A percentile compares a stretch with the other conserved stretches of the same genome.
Conservation (phyloP, 1,140 invertebrate species). For the Bemisia tabaci region DNA sequence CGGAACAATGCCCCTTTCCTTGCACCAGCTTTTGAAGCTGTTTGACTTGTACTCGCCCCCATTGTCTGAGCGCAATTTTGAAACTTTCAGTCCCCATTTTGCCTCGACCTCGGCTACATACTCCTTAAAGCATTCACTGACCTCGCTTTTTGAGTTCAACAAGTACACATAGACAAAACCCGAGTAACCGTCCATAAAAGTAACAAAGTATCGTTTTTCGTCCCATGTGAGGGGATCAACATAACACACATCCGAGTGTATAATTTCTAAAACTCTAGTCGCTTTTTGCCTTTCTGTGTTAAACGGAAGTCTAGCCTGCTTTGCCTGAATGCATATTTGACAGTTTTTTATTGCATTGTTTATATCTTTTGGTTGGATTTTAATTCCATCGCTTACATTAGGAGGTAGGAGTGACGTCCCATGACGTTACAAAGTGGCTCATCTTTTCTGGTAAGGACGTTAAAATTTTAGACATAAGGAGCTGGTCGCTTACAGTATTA, state of each 20-base stretch:
- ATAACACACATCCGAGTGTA: slow-evolving; percentile 26
- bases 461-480: too few relatives aligned
- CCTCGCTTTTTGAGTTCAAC: slow-evolving; percentile 29
- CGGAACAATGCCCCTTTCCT: slow-evolving; percentile 23
- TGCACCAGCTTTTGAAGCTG: slow-evolving; percentile 8
- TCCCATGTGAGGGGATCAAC: slow-evolving; percentile 24
- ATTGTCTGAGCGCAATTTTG: slow-evolving; percentile 15
- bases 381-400: not conserved
- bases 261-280: slow-evolving; percentile 22
- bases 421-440: too few relatives aligned
- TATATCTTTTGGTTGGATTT: not conserved
- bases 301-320: slow-evolving; percentile 19
- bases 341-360: not conserved
- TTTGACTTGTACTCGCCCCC: slow-evolving; percentile 17
- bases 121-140: slow-evolving; percentile 26
- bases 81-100: slow-evolving; percentile 20
- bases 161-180: slow-evolving; percentile 28
- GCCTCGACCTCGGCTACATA: slow-evolving; percentile 26
- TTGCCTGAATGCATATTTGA: slow-evolving; percentile 1
- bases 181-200: slow-evolving; percentile 28
- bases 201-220: slow-evolving; percentile 27
- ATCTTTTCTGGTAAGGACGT: too few relatives aligned
- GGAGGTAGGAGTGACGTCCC: too few relatives aligned
- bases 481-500: too few relatives aligned
- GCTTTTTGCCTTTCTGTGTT: slow-evolving; percentile 14